phyloP scores from a whole-genome alignment of 2,888 invertebrate species.

The Metalampra italica region DNA sequence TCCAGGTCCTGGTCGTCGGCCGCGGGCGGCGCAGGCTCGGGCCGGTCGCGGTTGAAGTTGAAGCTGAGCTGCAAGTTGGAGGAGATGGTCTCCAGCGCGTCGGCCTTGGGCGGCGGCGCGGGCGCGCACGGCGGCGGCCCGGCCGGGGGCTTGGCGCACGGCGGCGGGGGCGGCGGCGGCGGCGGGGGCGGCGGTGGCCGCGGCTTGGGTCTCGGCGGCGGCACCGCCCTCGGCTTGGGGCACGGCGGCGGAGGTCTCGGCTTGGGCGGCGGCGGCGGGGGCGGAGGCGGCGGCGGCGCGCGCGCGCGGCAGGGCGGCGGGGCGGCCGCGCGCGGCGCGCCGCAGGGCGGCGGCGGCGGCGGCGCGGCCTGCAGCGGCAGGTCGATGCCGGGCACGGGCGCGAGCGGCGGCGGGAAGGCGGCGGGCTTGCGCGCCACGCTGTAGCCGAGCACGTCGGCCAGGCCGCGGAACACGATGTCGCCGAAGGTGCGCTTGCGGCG shows the following conservation, averaged over 20 bases:
- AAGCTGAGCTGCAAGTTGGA: constrained; percentile 65
- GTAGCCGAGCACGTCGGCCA: constrained; percentile 73
- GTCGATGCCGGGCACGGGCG: constrained; percentile 64
- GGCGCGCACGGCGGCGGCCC: constrained; percentile 25
- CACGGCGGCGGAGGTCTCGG: constrained; percentile 27
- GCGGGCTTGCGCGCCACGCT: constrained; percentile 55
- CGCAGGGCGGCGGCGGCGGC: constrained; percentile 31
- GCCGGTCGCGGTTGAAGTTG: constrained; percentile 57
- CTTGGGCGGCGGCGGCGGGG: constrained; percentile 19
- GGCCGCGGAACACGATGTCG: constrained; percentile 68
- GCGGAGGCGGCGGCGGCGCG: constrained; percentile 27
- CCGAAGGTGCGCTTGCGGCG: constrained; percentile 73
- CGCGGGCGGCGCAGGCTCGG: constrained; percentile 29
- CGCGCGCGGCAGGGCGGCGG: constrained; percentile 23
- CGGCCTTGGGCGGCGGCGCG: constrained; percentile 38
- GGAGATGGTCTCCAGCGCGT: constrained; percentile 53
- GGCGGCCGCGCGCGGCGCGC: constrained; percentile 23
- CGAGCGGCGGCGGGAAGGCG: constrained; percentile 64
- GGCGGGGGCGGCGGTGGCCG: constrained; percentile 31
- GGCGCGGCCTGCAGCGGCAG: constrained; percentile 47
- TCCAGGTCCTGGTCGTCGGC: constrained; percentile 17
- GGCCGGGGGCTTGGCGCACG: constrained; percentile 51
- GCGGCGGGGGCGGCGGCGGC: constrained; percentile 40
- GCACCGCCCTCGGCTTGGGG: constrained; percentile 23
- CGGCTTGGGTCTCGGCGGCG: constrained; percentile 28